Percentiles rank a stretch among this genome's conserved stretches.
These are phyloP conservation scores for Agrypnia vestita DNA, from an alignment of 1,140 invertebrate genomes.

Conservation along the genomic window DNA sequence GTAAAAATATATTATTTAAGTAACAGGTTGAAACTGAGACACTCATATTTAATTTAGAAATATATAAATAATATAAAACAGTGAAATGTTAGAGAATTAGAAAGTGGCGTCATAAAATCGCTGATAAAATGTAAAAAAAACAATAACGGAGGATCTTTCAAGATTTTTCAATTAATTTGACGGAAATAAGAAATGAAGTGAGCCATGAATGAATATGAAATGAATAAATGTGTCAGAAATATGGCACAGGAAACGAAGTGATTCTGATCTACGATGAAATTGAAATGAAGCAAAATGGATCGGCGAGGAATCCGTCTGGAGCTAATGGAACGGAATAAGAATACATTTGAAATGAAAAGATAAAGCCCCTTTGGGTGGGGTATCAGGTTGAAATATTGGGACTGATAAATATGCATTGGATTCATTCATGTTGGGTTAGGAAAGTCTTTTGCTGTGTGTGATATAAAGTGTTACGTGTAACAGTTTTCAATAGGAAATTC, in stretches of 20 bases:
- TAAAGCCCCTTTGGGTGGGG: neutral
- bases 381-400: constrained; percentile 6
- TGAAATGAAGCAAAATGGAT: constrained; percentile 60
- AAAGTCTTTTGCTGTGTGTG: neutral
- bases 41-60: too few species aligned
- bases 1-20: too few species aligned
- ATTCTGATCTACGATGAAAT: constrained; percentile 53
- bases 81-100: too few species aligned
- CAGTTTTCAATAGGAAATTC: too few species aligned
- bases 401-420: constrained; percentile 23
- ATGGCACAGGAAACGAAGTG: constrained; percentile 21
- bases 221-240: neutral
- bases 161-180: neutral
- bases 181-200: neutral
- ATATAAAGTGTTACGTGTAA: too few species aligned
- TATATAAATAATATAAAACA: too few species aligned
- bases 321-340: constrained; percentile 59
- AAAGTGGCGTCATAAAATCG: too few species aligned
- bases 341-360: constrained; percentile 33
- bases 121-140: neutral
- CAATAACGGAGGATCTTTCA: neutral
- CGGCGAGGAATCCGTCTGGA: constrained; percentile 53
- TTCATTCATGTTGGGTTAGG: neutral
- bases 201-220: neutral
- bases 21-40: too few species aligned